These are phyloP conservation scores for Chelon auratus DNA, from an alignment of 2,797 vertebrate species.

Conservation along the genomic window DNA sequence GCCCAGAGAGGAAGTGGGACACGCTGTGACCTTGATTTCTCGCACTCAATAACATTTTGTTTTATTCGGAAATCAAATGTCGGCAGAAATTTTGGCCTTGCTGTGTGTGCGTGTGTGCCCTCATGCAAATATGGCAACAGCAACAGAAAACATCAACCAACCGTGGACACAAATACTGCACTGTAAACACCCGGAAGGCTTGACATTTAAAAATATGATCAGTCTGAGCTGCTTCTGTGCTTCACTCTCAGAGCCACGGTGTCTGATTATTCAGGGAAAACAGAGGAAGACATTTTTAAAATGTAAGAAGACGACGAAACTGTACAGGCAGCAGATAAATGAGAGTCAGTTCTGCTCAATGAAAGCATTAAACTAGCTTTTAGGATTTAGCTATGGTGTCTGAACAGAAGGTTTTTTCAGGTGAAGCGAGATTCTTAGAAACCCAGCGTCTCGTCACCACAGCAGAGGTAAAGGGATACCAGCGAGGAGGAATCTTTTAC, in stretches of 20 bases:
- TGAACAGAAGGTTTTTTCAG: neutral
- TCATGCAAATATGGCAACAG: neutral
- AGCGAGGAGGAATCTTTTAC: neutral
- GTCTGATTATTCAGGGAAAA: neutral
- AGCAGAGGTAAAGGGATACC: neutral
- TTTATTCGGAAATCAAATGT: conserved; percentile 36
- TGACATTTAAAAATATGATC: neutral
- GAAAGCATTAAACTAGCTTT: neutral
- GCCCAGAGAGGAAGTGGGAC: conserved; percentile 47
- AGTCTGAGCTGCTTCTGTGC: neutral
- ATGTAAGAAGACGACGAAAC: neutral
- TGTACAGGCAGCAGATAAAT: neutral
- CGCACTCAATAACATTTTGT: conserved; percentile 16
- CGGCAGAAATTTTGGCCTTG: conserved; percentile 9
- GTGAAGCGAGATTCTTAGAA: neutral
- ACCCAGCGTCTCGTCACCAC: neutral
- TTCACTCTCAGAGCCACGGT: neutral
- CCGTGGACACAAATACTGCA: neutral
- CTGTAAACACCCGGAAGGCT: neutral
- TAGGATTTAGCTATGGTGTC: neutral
- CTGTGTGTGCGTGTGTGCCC: neutral
- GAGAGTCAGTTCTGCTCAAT: neutral
- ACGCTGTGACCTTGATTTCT: conserved; percentile 57
- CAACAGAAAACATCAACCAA: conserved; percentile 6
- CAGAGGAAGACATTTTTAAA: neutral